Evolutionary conservation across 1,140 invertebrate species (phyloP).

Genomic region (Apis cerana): DNA sequence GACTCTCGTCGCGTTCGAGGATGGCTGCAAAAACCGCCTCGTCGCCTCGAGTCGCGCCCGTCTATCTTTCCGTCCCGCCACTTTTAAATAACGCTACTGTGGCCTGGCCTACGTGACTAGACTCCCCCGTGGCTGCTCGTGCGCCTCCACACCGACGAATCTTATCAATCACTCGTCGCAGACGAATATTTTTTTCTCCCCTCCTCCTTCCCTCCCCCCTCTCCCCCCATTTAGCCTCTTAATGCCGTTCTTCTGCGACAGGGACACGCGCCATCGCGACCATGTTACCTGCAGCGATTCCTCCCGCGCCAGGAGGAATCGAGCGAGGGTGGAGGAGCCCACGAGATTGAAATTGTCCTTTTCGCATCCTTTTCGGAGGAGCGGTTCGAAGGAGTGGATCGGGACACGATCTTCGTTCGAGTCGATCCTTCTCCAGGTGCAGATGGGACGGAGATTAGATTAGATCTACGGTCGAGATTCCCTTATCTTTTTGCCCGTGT

Average conservation of each 20-base stretch:
- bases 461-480: neutral
- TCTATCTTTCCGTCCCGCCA: slow-evolving; percentile 36
- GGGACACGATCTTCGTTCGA: too few species aligned
- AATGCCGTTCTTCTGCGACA: neutral
- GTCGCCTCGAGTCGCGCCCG: neutral
- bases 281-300: neutral
- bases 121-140: neutral
- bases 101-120: slow-evolving; percentile 36
- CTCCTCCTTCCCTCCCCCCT: too few species aligned
- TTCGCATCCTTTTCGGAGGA: too few species aligned
- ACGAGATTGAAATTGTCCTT: too few species aligned
- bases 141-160: slow-evolving; percentile 15
- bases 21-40: neutral
- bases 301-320: neutral
- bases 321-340: too few species aligned
- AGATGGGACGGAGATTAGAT: neutral
- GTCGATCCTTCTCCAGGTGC: neutral
- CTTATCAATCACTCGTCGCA: slow-evolving; percentile 43
- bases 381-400: too few species aligned
- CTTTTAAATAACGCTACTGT: slow-evolving; percentile 32
- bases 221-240: neutral
- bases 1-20: slow-evolving; percentile 24
- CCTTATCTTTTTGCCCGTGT: neutral
- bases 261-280: neutral
- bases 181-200: slow-evolving; percentile 21